Evolutionary conservation across 2,113 vertebrate genomes (phyloP).

Genomic region (Puma concolor): DNA sequence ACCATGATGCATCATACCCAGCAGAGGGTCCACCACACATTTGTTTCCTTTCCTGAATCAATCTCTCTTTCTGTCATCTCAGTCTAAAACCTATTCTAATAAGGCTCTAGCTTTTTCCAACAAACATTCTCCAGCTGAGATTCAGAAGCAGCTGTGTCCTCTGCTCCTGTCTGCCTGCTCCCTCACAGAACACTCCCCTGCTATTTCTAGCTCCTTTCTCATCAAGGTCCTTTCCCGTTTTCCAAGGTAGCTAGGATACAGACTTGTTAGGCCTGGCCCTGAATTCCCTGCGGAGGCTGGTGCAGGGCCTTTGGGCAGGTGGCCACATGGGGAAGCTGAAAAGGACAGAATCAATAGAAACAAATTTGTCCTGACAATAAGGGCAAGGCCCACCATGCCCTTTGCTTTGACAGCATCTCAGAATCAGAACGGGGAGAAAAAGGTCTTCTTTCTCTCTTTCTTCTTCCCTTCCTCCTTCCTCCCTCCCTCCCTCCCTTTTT

Average conservation of each 20-base stretch:
- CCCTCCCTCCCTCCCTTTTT: background rate
- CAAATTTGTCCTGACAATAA: background rate
- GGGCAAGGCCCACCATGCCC: background rate
- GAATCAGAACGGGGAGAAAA: background rate
- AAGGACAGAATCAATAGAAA: background rate
- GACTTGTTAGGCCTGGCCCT: background rate
- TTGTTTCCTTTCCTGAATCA: background rate
- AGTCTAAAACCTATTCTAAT: background rate
- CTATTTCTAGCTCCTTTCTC: conserved; percentile 58
- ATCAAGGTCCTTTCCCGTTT: conserved; percentile 1
- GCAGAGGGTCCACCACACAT: background rate
- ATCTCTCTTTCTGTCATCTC: background rate
- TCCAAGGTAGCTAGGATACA: conserved; percentile 39
- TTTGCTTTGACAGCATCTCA: background rate
- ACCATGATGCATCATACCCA: background rate
- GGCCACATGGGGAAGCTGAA: background rate
- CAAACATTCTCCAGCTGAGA: background rate
- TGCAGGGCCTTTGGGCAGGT: background rate
- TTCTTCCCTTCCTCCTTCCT: background rate
- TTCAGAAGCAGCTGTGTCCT: conserved; percentile 3
- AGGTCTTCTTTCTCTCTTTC: too few species aligned
- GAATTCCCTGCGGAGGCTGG: background rate
- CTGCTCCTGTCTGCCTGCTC: background rate
- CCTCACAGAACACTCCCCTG: background rate
- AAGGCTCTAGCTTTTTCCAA: background rate